Base-by-base conservation (phyloP, 2,888 invertebrate genomes). In the Cryptocheilus praepositus region DNA sequence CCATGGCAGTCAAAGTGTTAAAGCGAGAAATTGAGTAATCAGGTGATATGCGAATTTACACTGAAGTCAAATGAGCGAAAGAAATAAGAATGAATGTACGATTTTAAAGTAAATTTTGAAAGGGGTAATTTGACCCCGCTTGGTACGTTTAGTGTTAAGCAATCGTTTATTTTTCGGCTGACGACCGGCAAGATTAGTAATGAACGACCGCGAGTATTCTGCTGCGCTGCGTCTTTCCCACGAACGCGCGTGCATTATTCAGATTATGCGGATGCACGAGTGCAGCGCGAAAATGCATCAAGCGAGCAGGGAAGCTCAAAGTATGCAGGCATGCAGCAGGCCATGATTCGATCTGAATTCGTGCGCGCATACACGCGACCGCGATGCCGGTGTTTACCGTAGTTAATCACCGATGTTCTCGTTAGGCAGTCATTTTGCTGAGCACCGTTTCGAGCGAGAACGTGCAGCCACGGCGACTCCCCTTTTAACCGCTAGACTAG, bases 201-300 rank as follows among this genome's bases (percentile, higher is more conserved):
- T 76, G 76, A 71, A 53, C 68, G 61, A 58, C 11, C 36, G 36
- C 4, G 36, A 36, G 36, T 11, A 36, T 36, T 36, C 11, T 36
- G 2, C 7, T 28, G n/a, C n/a, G n/a, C n/a, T 28, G 77, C 70
- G 52, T 61, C 25, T 58, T 77, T 74, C 77, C 72, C 77, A 77
- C 77, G 74, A 71, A 72, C 70, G 69, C 58, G 66, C 71, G 65
- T 64, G 53, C 49, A 16, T 49, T 49, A 8, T 49, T 69, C 61
- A 55, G 56, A 28, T 62, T 11, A 5, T 5, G 43, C 25, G 70
- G 59, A 64, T 64, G 76, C 76, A 68, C 73, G 73, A 76, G 69
- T 71, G 76, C 71, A 73, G 76, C 73, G 73, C 49, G 68, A 61
- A 36, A 36, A 36, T 1, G 36, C 11, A 7, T 11, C 36, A 11